A percentile compares a stretch with the other conserved stretches of the same genome.
phyloP scores from a whole-genome alignment of 2,113 vertebrate genomes.

The Tetrao urogallus region DNA sequence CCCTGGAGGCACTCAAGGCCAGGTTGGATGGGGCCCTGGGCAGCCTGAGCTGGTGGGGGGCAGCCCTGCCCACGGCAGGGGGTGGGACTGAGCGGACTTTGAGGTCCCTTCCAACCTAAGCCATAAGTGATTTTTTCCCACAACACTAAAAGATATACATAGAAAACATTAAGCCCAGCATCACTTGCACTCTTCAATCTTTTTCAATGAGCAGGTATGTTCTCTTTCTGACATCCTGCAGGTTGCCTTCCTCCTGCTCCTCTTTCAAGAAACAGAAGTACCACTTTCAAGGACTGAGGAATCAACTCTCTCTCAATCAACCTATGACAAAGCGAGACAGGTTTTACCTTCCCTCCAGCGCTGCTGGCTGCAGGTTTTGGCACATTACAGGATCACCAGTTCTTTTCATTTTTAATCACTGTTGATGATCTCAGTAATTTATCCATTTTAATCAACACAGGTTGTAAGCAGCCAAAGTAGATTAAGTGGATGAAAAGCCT shows the following conservation, averaged over 20 bases:
- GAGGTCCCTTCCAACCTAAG: too few relatives aligned
- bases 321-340: not conserved
- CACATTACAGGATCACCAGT: not conserved
- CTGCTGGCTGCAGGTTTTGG: not conserved
- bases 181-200: not conserved
- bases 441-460: slow-evolving; percentile 41
- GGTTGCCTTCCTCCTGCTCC: not conserved
- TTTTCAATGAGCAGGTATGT: not conserved
- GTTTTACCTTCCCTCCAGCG: not conserved
- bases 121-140: not conserved
- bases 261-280: not conserved
- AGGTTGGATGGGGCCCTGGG: too few relatives aligned
- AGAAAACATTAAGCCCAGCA: not conserved
- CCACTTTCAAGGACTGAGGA: not conserved
- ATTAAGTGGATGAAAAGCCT: slow-evolving; percentile 51
- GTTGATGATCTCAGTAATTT: slow-evolving; percentile 38
- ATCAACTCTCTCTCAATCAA: not conserved
- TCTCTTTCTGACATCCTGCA: not conserved
- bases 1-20: too few relatives aligned
- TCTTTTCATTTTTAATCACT: slow-evolving; percentile 49
- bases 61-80: too few relatives aligned
- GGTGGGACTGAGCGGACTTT: too few relatives aligned
- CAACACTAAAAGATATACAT: not conserved
- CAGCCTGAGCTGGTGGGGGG: too few relatives aligned
- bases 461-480: slow-evolving; percentile 36